Evolutionary conservation across 2,797 vertebrate species (phyloP), one percentile per base, ranked within the genome.

Genomic region (Philypnodon macrostomus): DNA sequence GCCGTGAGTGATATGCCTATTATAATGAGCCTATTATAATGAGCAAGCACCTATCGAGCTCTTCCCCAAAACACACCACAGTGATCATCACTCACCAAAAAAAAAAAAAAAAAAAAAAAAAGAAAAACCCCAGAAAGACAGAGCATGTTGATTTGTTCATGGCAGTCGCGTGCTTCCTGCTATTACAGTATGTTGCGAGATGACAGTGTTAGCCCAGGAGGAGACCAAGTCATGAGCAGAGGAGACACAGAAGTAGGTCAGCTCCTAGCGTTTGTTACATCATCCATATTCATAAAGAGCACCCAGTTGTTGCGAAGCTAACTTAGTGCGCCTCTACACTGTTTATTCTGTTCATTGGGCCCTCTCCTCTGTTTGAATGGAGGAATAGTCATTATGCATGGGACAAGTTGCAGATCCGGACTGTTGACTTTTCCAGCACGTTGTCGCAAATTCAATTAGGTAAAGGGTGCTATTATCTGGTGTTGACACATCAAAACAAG

Each of bases 201-300:
- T 78, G 84, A 86, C 81, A 85, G 79, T 30, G 73, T 73, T 83
- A 73, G 70, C 81, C 84, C 73, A 60, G 76, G 79, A 87, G 82
- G 83, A 69, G 76, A 77, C 75, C 60, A 59, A 84, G 81, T 79
- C 83, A 83, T 70, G 67, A 83, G 80, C 70, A 65, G 79, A 77
- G 79, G 71, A 81, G 73, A 77, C 62, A 13, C 63, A 84, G 69
- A 87, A 88, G 73, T 86, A 86, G 85, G 86, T 85, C 85, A 81
- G 77, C 84, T 85, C 77, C 73, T 72, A 77, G 81, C 78, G 52
- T 78, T 82, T 79, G 80, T 87, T 88, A 83, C 81, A 80, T 84
- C 84, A 83, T 83, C 57, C 78, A 86, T 86, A 85, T 87, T 86
- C 84, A 87, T 86, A 70, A 81, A 75, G 76, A 67, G 73, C 73